Evolutionary conservation across 2,797 vertebrate genomes (phyloP).

Genomic region (Varecia variegata): DNA sequence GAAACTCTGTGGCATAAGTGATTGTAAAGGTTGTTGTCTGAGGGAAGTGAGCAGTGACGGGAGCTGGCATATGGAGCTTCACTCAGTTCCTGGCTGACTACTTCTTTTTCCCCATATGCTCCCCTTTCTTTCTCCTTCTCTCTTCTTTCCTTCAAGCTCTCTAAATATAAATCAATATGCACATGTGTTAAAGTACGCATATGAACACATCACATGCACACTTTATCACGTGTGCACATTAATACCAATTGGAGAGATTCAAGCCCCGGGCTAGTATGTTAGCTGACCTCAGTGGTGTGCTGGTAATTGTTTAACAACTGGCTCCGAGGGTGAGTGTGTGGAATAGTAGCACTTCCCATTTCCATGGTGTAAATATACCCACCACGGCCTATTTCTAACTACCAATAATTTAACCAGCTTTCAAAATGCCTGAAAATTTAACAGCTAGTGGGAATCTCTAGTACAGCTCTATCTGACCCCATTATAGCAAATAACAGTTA

Average conservation of each 20-base stretch:
- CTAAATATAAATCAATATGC: neutral
- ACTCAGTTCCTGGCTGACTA: neutral
- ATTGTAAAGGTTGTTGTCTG: neutral
- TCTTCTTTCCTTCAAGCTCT: neutral
- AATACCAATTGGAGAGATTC: neutral
- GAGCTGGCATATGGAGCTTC: neutral
- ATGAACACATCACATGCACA: neutral
- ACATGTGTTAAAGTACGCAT: neutral
- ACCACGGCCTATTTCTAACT: neutral
- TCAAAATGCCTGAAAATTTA: constrained; percentile 15
- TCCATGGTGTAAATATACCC: neutral
- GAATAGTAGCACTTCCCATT: neutral
- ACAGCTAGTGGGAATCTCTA: neutral
- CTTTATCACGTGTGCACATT: neutral
- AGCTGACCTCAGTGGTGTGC: neutral
- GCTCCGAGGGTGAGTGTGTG: neutral
- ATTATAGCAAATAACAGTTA: constrained; percentile 21
- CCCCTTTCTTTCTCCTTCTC: neutral
- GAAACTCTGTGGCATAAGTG: neutral
- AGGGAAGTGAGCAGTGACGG: neutral
- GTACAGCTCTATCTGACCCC: neutral
- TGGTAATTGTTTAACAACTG: neutral
- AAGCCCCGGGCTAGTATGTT: neutral
- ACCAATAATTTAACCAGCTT: constrained; percentile 28
- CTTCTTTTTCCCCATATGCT: neutral